Base-by-base conservation (phyloP, 1,140 invertebrate genomes). In the Odontomachus brunneus region DNA sequence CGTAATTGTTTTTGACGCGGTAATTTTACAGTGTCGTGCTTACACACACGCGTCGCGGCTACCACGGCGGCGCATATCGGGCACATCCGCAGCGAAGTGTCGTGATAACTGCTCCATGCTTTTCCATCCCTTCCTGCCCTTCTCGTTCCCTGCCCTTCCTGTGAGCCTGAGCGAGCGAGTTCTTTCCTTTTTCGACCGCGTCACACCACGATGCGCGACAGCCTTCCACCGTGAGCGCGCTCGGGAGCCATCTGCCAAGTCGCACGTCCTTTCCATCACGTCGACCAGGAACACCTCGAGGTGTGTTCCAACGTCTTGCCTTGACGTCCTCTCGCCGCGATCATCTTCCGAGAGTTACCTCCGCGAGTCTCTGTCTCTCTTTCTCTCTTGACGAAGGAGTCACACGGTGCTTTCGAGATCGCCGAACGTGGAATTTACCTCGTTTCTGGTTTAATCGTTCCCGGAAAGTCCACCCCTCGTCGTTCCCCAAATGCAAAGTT, bases 21-120 rank as follows among this genome's bases (percentile, higher is more conserved):
- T 94, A 94, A 94, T 94, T 94, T 94, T 94, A 94, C 93, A 94
- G 92, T 93, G 93, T 93, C 93, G 92, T 94, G 93, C 91, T 89
- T 94, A 89, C 92, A 89, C 85, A 88, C 80, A 84, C 84, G 82
- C 69, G 84, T 88, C 73, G 59, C 26, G 49, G 55, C 38, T 44
- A 51, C 38, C 38, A 44, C 38, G 38, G 38, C 38, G 38, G 38
- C 38, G 26, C 86, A 65, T 78, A 66, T 33, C 60, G 57, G 65
- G 59, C 48, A 53, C 69, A 83, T 73, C 75, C 72, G 76, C 48
- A 80, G 74, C 85, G 88, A 84, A 88, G 84, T 66, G 87, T 89
- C 86, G 81, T 88, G 91, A 92, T 93, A 90, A 92, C 91, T 85
- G 89, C 38, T 44, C 83, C 82, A 65, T 84, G 88, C 82, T 91